Conservation (phyloP, 2,113 vertebrate genomes). For the Eurystomus gularis region DNA sequence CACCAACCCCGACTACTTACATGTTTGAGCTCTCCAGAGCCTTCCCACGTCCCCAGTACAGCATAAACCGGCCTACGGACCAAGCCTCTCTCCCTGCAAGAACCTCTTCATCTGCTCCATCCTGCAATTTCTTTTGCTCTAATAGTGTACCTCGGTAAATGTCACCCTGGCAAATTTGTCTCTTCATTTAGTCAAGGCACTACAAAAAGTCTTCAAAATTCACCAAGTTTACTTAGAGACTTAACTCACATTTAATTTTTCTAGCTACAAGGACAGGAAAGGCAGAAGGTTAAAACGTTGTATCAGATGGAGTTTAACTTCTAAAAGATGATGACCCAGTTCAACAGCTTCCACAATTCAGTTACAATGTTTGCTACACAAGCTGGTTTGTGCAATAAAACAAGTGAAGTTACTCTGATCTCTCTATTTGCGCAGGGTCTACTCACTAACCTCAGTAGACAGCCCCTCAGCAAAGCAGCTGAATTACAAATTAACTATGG, state of each 20-base stretch:
- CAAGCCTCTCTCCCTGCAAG: not conserved
- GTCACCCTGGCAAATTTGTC: not conserved
- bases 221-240: no score
- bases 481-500: accelerated
- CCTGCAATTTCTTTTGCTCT: not conserved
- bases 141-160: not conserved
- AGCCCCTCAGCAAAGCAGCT: not conserved
- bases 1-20: not conserved
- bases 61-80: not conserved
- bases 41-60: not conserved
- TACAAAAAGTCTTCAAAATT: not conserved
- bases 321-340: not conserved
- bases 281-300: not conserved
- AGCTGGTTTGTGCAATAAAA: not conserved
- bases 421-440: not conserved
- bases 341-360: not conserved
- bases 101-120: not conserved
- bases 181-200: not conserved
- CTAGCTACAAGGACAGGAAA: not conserved
- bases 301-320: not conserved
- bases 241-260: not conserved
- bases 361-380: not conserved
- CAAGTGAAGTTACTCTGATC: not conserved
- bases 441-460: not conserved
- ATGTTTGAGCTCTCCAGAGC: not conserved